Base-by-base conservation (phyloP, 2,797 vertebrate genomes). In the Pristis pectinata region DNA sequence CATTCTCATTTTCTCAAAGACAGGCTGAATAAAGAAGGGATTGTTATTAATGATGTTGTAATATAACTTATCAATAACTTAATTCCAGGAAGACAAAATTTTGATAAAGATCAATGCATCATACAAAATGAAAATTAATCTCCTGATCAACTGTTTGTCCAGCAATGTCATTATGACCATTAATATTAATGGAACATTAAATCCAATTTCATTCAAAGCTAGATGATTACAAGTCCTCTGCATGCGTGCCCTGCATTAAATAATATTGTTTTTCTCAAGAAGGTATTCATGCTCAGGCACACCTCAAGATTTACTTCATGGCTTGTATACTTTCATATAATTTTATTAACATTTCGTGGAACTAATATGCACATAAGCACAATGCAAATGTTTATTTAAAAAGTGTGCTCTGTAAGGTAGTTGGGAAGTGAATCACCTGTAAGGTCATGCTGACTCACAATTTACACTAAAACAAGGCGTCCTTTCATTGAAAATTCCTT, bases 141-240 rank as follows among this genome's bases (percentile, higher is more conserved):
- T 93, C 91, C 67, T 49, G 44, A 93, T 93, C 67, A 93, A 70
- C 91, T 93, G 89, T 93, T 93, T 93, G 64, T 93, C 91, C 91
- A 24, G 53, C 22, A 93, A 93, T 74, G 91, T 72, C 91, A 93
- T 72, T 93, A 72, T 70, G 22, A 93, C 91, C 11, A 30, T 72
- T 93, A 93, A 93, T 93, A 93, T 72, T 72, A 93, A 93, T 93
- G 41, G 64, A 15, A 93, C 61, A 72, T 74, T 74, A 93, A 49
- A 93, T 93, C 91, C 41, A 44, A 49, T 93, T 93, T 93, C 41
- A 34, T 72, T 93, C 64, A 93, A 72, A 34, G 27, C 91, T 27
- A 70, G 67, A 74, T 37, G 56, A 93, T 93, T 93, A 34, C 67
- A 93, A 27, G 61, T 61, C 82, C 15, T 56, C 37, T 44, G n/a